Evolutionary conservation across 2,888 invertebrate species (phyloP).

Genomic region (Phoenoteleia sp.): DNA sequence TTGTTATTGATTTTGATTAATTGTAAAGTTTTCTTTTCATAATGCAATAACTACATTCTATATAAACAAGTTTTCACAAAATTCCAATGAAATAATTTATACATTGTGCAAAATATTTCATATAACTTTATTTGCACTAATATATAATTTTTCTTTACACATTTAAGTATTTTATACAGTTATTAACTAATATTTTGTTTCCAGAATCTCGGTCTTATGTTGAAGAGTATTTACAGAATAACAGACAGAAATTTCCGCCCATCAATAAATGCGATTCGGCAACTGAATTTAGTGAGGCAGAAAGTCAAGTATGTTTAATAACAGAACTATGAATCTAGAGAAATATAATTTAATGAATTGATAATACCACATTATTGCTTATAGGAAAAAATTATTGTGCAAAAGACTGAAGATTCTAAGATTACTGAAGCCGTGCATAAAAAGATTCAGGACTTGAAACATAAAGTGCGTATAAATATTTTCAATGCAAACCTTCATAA

Average conservation of each 20-base stretch:
- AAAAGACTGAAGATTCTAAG: not conserved
- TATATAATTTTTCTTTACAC: no score
- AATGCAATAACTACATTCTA: no score
- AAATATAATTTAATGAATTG: not conserved
- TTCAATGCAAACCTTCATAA: not conserved
- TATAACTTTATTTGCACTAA: no score
- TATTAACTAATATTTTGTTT: not conserved
- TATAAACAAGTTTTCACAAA: no score
- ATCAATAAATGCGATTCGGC: slow-evolving; percentile 10
- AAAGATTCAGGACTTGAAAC: not conserved
- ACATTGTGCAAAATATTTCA: no score
- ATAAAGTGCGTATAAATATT: not conserved
- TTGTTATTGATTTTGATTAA: no score
- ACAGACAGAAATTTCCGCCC: not conserved
- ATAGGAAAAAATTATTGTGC: not conserved
- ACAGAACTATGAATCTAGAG: not conserved
- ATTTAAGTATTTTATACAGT: no score
- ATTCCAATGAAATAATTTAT: no score
- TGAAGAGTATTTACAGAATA: not conserved
- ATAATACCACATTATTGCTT: not conserved
- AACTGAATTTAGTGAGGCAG: not conserved
- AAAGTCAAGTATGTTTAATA: not conserved
- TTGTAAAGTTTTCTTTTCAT: no score
- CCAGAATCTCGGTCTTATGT: not conserved
- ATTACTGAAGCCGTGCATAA: not conserved